Base-by-base conservation (phyloP, 2,888 invertebrate genomes). In the Tineola bisselliella region DNA sequence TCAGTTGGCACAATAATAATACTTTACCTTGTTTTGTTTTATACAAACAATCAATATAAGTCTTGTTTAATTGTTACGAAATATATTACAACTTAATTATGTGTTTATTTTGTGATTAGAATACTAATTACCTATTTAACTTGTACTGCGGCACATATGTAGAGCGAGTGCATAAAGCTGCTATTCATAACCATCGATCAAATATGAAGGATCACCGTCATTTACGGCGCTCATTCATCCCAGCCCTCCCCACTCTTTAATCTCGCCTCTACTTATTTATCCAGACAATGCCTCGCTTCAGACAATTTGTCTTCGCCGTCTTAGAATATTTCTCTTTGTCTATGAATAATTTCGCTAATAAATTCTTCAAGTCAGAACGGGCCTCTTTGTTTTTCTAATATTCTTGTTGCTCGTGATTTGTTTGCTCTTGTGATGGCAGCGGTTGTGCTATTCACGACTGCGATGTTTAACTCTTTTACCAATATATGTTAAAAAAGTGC, bases 271-370 rank as follows among this genome's bases (percentile, higher is more conserved):
- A 69, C 69, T 71, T 81, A 76, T 76, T 80, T 81, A 81, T 78
- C 76, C 19, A 72, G 69, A 77, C 77, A 80, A 79, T 77, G 72
- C 73, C 72, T 48, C 72, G 69, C 72, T 48, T 72, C 69, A 66
- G 67, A 71, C 77, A 75, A 84, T 83, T 81, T 82, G 79, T 84
- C 81, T 80, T 78, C 73, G 71, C 75, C 74, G 72, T 73, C 73
- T 77, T 78, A 76, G 77, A 81, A 82, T 78, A 81, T 81, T 76
- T 73, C 74, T 76, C 79, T 79, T 82, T 84, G 81, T 82, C 79
- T 80, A 77, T 79, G 80, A 84, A 74, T 82, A 80, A 83, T 84
- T 83, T 74, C 74, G 74, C 78, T 78, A 80, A 82, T 82, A 84
- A 83, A 80, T 82, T 76, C 73, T 70, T 71, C 72, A 75, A 79